A percentile compares a stretch with the other conserved stretches of the same genome.
These are phyloP conservation scores for Drosophila fuyamai DNA, from an alignment of 1,140 invertebrate genomes.

Conservation along the genomic window DNA sequence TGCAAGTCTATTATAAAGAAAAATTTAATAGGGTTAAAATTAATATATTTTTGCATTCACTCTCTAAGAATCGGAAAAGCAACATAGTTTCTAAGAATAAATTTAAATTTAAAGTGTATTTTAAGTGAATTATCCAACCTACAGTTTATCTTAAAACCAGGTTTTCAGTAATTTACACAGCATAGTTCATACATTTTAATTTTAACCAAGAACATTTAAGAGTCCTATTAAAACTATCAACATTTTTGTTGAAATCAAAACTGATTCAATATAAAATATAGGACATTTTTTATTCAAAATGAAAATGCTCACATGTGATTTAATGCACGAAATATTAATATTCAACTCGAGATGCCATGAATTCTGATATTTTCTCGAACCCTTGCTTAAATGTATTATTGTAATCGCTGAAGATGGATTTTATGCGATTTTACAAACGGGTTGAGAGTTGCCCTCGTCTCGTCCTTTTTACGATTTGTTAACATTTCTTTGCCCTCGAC, in stretches of 20 bases:
- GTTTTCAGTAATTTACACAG: too few species aligned
- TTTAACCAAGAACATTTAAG: too few species aligned
- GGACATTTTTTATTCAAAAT: not conserved
- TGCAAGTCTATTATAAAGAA: too few species aligned
- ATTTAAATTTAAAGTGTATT: too few species aligned
- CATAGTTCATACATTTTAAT: too few species aligned
- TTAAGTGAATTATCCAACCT: too few species aligned
- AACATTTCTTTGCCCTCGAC: slow-evolving; percentile 59
- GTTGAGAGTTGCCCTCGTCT: slow-evolving; percentile 25
- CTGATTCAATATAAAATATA: not conserved
- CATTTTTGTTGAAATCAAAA: not conserved
- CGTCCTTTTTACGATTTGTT: slow-evolving; percentile 74
- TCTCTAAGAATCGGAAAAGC: too few species aligned
- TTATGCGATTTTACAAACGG: slow-evolving; percentile 22
- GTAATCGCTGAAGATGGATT: slow-evolving; percentile 29
- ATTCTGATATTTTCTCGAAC: slow-evolving; percentile 3
- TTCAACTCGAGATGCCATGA: not conserved
- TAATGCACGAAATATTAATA: not conserved
- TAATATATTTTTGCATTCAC: too few species aligned
- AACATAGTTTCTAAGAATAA: too few species aligned
- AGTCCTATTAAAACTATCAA: too few species aligned
- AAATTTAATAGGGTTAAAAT: too few species aligned
- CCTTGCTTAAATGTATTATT: slow-evolving; percentile 28
- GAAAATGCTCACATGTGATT: not conserved
- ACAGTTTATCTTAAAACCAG: too few species aligned